A percentile compares a stretch with the other conserved stretches of the same genome.
Conservation (phyloP, 2,797 vertebrate genomes). For the Vipera ursinii region DNA sequence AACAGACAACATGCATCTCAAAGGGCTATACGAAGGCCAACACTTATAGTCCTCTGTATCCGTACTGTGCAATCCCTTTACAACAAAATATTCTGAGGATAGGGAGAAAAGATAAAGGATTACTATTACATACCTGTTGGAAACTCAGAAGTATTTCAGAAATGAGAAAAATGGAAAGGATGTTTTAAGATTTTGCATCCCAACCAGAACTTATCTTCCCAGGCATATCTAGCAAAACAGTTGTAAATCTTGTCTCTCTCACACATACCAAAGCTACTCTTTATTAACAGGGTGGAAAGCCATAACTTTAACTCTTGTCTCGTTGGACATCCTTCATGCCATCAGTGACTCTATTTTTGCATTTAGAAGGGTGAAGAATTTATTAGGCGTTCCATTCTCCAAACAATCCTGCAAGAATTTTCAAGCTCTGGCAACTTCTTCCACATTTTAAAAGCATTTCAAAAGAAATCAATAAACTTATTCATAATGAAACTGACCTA, state of each 20-base stretch:
- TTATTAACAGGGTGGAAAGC: background rate
- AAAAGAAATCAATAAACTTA: background rate
- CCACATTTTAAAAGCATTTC: background rate
- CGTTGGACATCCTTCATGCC: background rate
- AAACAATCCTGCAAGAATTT: background rate
- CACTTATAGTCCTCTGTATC: conserved; percentile 81
- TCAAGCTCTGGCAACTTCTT: background rate
- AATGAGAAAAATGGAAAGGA: background rate
- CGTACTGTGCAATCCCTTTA: conserved; percentile 73
- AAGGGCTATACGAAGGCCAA: conserved; percentile 87
- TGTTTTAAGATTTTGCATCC: background rate
- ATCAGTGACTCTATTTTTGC: background rate
- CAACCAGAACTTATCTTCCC: background rate
- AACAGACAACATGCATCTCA: conserved; percentile 83
- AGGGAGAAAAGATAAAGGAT: background rate
- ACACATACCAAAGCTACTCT: background rate
- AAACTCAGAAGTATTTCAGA: background rate
- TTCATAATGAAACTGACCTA: background rate
- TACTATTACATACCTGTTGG: background rate
- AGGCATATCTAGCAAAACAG: background rate
- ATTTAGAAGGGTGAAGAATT: background rate
- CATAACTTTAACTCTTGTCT: background rate
- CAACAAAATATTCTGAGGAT: conserved; percentile 76
- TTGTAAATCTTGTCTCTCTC: background rate
- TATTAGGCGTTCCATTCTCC: background rate